Base-by-base conservation (phyloP, 2,797 vertebrate species). In the Macroramphosus scolopax region DNA sequence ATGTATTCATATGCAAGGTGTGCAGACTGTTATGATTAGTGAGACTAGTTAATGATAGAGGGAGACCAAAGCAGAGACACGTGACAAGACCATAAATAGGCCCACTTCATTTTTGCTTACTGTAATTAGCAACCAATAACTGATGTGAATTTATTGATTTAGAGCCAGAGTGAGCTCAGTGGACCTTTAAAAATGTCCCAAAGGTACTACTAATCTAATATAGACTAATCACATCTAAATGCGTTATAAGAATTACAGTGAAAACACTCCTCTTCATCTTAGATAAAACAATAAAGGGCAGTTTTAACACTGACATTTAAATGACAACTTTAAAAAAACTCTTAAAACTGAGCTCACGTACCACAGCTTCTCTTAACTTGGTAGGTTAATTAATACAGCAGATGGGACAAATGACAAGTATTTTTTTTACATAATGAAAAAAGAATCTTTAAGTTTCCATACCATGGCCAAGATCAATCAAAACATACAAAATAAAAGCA, bases 71-170 rank as follows among this genome's bases (percentile, higher is more conserved):
- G n/a, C n/a, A n/a, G n/a, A 32, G 32, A 50, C 17, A 43, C 10
- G 8, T 14, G 13, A 28, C 18, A 2, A 5, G 5, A 8, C 17
- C 36, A 34, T 33, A 49, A 54, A 50, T 14, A 67, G 17, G 3
- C 13, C 12, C 8, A 7, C 13, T 37, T 24, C 29, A 30, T 31
- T 51, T 43, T 29, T 20, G 31, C 18, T 44, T 44, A 40, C 59
- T 51, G 41, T 62, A 52, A 51, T 64, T 47, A 51, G 32, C 14
- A 12, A 40, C 35, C 46, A 56, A 68, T 53, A 17, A 33, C 45
- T 68, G 53, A 53, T 36, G 62, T 58, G 1, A 39, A 36, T 25
- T 13, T 56, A 69, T 54, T 42, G 66, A 65, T 63, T 54, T 24
- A 37, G 8, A 48, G 31, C 16, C 38, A 50, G 38, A 53, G 30